Evolutionary conservation across 1,140 invertebrate genomes (phyloP), one percentile per base, ranked within the genome.

Genomic region (Drosophila pseudoobscura): DNA sequence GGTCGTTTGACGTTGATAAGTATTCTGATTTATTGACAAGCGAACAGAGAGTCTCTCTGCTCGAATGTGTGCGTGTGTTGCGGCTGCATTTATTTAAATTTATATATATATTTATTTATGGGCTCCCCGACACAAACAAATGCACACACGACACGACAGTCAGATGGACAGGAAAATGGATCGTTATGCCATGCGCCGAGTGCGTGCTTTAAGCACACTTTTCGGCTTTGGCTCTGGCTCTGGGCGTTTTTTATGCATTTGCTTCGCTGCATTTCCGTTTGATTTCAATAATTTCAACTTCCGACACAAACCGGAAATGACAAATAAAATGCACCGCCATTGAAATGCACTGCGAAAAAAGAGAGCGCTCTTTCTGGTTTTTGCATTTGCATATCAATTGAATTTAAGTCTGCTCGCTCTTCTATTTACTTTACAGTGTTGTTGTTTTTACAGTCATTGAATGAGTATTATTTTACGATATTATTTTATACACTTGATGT

Each of bases 1-100:
- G 82, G 78, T 80, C 78, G 62, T 69, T 66, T 75, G 80, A 84
- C 80, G 80, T 74, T 80, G 82, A 85, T 85, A 85, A 85, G 82
- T 85, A 78, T 87, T 85, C 82, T 85, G 82, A 85, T 85, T 85
- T 87, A 85, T 85, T 85, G 83, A 78, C 82, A 85, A 87, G 82
- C 82, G 80, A 87, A 85, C 78, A 71, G 73, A 52, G 52, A 24
- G 26, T 31, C 11, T 13, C 35, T 39, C 11, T 31, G n/a, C 22
- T 20, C 20, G 46, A 52, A 8, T 31, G 52, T 50, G 44, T 62
- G 69, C 54, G 45, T 47, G 55, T 35, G 53, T 61, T 56, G 69
- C 55, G 51, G 60, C 43, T 47, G 62, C 82, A 75, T 85, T 85
- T 87, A 87, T 87, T 87, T 85, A 87, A 85, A 85, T 85, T 78